Evolutionary conservation across 2,113 vertebrate genomes (phyloP).

Genomic region (Benitochromis conjunctus): DNA sequence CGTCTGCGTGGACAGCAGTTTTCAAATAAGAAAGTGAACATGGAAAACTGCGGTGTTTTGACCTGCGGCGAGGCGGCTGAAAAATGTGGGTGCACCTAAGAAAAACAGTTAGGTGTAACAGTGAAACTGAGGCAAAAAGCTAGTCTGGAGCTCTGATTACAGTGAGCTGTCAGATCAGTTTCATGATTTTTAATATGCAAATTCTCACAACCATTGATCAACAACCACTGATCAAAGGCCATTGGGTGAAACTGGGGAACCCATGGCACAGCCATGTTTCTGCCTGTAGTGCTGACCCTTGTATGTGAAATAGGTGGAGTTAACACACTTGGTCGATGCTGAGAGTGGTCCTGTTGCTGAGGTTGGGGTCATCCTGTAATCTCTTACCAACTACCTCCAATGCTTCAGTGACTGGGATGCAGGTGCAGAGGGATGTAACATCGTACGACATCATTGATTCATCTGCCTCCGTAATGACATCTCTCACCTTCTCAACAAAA

Average conservation of each 20-base stretch:
- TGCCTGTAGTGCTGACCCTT: too few species aligned
- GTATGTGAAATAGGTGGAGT: not conserved
- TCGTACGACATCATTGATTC: not conserved
- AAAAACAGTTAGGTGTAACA: too few species aligned
- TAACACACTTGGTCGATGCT: not conserved
- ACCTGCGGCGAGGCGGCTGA: too few species aligned
- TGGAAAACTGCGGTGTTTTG: too few species aligned
- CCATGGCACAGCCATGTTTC: too few species aligned
- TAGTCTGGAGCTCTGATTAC: too few species aligned
- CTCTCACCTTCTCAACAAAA: not conserved
- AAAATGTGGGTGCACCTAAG: too few species aligned
- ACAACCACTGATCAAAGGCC: too few species aligned
- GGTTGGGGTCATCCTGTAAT: not conserved
- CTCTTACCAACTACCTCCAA: not conserved
- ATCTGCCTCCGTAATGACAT: too few species aligned
- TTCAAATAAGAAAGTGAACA: too few species aligned
- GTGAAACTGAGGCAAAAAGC: too few species aligned
- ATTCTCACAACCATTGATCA: rapidly evolving
- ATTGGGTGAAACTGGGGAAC: not conserved
- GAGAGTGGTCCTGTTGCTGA: not conserved
- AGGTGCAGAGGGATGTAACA: not conserved
- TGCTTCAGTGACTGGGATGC: not conserved
- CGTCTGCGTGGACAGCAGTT: too few species aligned
- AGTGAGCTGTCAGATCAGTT: not conserved
- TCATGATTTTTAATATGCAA: not conserved